Evolutionary conservation across 2,113 vertebrate genomes (phyloP).

Genomic region (Phrynocephalus versicolor): DNA sequence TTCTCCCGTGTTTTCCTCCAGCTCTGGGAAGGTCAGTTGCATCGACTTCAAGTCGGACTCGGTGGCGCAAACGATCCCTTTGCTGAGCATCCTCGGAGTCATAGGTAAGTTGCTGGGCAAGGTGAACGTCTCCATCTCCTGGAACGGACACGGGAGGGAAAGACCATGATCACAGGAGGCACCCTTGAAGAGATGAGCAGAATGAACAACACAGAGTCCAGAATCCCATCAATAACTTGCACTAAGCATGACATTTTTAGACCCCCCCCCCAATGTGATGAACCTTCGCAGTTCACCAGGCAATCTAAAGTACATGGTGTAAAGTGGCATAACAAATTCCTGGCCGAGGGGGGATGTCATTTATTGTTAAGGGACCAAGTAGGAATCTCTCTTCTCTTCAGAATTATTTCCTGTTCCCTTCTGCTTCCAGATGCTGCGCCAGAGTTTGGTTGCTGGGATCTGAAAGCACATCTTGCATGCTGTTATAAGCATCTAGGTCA

Average conservation of each 20-base stretch:
- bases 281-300: too few relatives aligned
- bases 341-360: too few relatives aligned
- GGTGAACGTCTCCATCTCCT: slow-evolving; percentile 48
- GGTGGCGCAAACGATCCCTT: not conserved
- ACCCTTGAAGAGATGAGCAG: not conserved
- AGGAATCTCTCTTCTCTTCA: too few relatives aligned
- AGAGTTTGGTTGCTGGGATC: too few relatives aligned
- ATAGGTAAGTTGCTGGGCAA: slow-evolving; percentile 40
- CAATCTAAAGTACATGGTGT: too few relatives aligned
- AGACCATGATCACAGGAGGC: accelerated
- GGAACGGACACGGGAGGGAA: not conserved
- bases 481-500: too few relatives aligned
- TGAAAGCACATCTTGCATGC: too few relatives aligned
- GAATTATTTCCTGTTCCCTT: too few relatives aligned
- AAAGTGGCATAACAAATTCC: not conserved
- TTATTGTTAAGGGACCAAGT: too few relatives aligned
- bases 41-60: slow-evolving; percentile 32
- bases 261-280: too few relatives aligned
- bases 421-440: too few relatives aligned
- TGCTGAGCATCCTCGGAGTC: slow-evolving; percentile 42
- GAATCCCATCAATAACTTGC: not conserved
- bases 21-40: slow-evolving; percentile 32
- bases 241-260: too few relatives aligned
- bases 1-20: slow-evolving; percentile 30
- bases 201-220: not conserved